Base-by-base conservation (phyloP, 2,888 invertebrate species). In the Leucophenga montana region DNA sequence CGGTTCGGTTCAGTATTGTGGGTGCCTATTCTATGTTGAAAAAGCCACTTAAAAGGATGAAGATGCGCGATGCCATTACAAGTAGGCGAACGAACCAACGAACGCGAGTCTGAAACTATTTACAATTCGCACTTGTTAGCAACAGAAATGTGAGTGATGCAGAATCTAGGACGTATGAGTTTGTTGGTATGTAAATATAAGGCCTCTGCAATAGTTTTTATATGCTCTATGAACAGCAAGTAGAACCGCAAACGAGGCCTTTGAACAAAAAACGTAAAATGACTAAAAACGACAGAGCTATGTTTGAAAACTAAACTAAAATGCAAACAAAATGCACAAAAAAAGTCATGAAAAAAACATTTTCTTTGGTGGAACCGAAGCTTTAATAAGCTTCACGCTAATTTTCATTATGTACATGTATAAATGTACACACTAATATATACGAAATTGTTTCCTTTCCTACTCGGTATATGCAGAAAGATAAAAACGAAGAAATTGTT, bases 61-160 rank as follows among this genome's bases (percentile, higher is more conserved):
- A 64, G 46, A 39, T 46, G 48, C 62, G 27, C 61, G 39, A 18
- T 46, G 48, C 62, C 76, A 74, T 72, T 72, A 69, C 71, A 61
- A 20, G n/a, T 27, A 14, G n/a, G 6, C 61, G 44, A 39, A 33
- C 3, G 18, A 9, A 5, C n/a, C 11, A 16, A 27, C 31, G 27
- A 33, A n/a, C 9, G 20, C 20, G 13, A 27, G 67, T 73, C 76
- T 68, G 72, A 73, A 75, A 76, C 77, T 73, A 80, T 80, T 80
- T 76, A 78, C 75, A 77, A 75, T 75, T 78, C 73, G 71, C 78
- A 78, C 77, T 74, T 77, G 48, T 76, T 67, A 50, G 66, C 72
- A 39, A 8, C 39, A 5, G 39, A 39, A 39, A 39, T 39, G 39
- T 11, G 11, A 39, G 11, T 11, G 39, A 39, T 50, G 22, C 39